phyloP scores from a whole-genome alignment of 2,797 vertebrate species.

The Chelon labrosus region DNA sequence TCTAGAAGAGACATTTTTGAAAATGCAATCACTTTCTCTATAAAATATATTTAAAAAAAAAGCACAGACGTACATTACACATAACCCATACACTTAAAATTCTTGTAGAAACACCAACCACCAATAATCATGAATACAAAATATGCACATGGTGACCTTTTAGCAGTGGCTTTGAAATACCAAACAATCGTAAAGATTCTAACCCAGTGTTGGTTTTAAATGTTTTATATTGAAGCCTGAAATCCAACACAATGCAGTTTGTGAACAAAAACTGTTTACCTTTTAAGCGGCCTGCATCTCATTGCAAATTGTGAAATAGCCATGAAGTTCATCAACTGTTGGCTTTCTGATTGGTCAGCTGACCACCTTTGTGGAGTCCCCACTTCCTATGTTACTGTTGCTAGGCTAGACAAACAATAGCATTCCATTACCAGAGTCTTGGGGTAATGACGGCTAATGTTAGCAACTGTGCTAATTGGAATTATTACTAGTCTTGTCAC shows the following conservation, averaged over 20 bases:
- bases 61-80: slow-evolving; percentile 27
- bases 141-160: slow-evolving; percentile 9
- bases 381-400: too few relatives aligned
- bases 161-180: neutral
- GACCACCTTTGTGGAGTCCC: too few relatives aligned
- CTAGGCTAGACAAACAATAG: too few relatives aligned
- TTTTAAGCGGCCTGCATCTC: neutral
- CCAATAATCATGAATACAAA: slow-evolving; percentile 15
- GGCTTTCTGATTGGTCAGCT: too few relatives aligned
- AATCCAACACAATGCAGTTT: neutral
- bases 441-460: too few relatives aligned
- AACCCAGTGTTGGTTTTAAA: slow-evolving; percentile 1
- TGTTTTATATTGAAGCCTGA: slow-evolving; percentile 8
- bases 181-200: neutral
- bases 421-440: too few relatives aligned
- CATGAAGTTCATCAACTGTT: too few relatives aligned
- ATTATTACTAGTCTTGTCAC: too few relatives aligned
- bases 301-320: too few relatives aligned
- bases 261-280: neutral
- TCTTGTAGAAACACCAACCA: slow-evolving; percentile 27
- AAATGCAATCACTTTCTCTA: slow-evolving; percentile 23
- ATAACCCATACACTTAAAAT: slow-evolving; percentile 2
- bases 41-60: slow-evolving; percentile 2
- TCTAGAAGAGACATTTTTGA: slow-evolving; percentile 38
- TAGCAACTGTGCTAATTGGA: too few relatives aligned